Evolutionary conservation across 1,140 invertebrate genomes (phyloP).

Genomic region (Brachionus rotundiformis): DNA sequence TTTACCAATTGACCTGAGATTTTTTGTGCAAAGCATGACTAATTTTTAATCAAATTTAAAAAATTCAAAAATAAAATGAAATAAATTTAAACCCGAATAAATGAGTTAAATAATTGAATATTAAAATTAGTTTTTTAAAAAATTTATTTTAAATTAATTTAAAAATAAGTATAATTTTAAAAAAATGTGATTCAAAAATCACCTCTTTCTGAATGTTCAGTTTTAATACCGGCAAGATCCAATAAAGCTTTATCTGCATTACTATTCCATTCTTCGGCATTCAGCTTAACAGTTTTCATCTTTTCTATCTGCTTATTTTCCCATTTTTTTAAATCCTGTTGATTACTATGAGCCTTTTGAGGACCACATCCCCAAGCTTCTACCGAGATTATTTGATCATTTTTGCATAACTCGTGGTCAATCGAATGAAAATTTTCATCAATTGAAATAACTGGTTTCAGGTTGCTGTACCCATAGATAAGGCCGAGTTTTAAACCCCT

Average conservation of each 20-base stretch:
- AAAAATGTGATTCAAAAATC: conserved; percentile 25
- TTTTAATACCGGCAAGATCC: conserved; percentile 49
- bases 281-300: conserved; percentile 34
- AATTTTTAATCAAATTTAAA: not conserved
- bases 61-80: not conserved
- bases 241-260: conserved; percentile 45
- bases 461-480: conserved; percentile 27
- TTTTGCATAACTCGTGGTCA: conserved; percentile 41
- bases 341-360: not conserved
- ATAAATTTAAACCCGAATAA: conserved; percentile 12
- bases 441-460: not conserved
- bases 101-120: conserved; percentile 10
- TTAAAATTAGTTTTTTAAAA: not conserved
- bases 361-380: conserved; percentile 47
- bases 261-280: conserved; percentile 30
- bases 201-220: conserved; percentile 50
- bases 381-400: conserved; percentile 30
- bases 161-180: not conserved
- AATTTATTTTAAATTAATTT: conserved; percentile 8
- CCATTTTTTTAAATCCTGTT: conserved; percentile 47
- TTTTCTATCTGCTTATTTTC: conserved; percentile 48
- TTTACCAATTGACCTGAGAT: not conserved
- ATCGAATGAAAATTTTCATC: conserved; percentile 44
- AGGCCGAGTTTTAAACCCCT: conserved; percentile 30
- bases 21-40: not conserved